Evolutionary conservation across 2,113 vertebrate species (phyloP).

Genomic region (Hippocampus barbouri): DNA sequence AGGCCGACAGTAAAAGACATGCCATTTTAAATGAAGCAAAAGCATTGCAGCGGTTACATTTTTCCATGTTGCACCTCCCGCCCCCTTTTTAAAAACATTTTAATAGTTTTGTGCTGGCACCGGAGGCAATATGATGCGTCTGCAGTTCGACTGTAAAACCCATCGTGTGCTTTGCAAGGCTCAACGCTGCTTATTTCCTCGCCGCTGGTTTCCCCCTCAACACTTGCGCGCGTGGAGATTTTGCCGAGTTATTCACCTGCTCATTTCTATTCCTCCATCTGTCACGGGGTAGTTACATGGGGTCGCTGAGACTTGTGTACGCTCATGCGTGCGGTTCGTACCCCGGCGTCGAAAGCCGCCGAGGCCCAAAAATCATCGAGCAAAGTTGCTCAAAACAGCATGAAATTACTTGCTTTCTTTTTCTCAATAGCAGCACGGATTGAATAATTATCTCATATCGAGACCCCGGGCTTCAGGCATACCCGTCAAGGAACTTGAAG

Average conservation of each 20-base stretch:
- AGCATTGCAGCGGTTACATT: neutral
- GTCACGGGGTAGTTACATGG: conserved; percentile 33
- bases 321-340: conserved; percentile 18
- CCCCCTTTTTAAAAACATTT: neutral
- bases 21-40: conserved; percentile 10
- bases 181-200: conserved; percentile 10
- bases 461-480: conserved; percentile 18
- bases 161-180: conserved; percentile 12
- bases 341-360: conserved; percentile 50
- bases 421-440: conserved; percentile 76
- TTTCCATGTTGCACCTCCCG: neutral
- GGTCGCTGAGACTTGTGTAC: conserved; percentile 26
- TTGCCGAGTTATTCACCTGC: conserved; percentile 44
- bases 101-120: conserved; percentile 2
- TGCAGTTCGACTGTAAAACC: conserved; percentile 16
- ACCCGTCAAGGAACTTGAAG: neutral
- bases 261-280: conserved; percentile 37
- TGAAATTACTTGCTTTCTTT: conserved; percentile 76
- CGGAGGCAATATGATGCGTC: neutral
- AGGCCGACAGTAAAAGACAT: neutral
- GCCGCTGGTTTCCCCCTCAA: conserved; percentile 4
- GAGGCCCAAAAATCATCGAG: conserved; percentile 68
- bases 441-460: conserved; percentile 74
- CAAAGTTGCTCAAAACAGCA: conserved; percentile 73
- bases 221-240: conserved; percentile 13